These are phyloP conservation scores for Scylla paramamosain DNA, from an alignment of 1,140 invertebrate species.

Conservation along the genomic window DNA sequence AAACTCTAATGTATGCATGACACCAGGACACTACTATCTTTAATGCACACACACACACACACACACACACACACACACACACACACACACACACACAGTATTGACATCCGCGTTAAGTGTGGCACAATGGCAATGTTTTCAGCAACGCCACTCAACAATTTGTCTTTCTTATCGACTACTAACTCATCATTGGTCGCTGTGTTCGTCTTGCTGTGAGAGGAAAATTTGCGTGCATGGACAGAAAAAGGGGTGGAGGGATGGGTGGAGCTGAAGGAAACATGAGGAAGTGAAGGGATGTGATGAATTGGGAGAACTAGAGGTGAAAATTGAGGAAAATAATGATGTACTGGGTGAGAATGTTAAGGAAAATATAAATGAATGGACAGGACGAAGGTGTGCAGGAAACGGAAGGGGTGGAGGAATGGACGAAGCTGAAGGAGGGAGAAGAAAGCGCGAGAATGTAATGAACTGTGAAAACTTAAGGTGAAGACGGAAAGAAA, in stretches of 20 bases:
- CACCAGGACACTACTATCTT: no score
- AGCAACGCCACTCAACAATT: no score
- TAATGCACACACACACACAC: no score
- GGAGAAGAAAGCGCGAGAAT: neutral
- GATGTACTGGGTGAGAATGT: neutral
- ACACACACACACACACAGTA: no score
- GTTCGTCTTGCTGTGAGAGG: no score
- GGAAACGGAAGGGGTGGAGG: neutral
- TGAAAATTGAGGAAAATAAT: neutral
- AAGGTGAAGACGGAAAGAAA: neutral
- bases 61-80: no score
- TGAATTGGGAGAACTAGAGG: neutral
- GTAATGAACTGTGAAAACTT: neutral
- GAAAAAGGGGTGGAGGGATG: neutral
- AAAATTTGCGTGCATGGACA: no score
- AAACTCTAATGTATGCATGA: no score
- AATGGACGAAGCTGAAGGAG: neutral
- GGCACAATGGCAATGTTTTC: no score
- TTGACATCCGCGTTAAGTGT: no score
- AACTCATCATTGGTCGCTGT: no score
- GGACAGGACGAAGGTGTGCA: neutral
- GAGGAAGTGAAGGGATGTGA: neutral
- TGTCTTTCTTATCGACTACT: no score
- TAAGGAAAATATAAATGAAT: neutral
- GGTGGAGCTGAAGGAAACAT: neutral